Base-by-base conservation (phyloP, 2,797 vertebrate genomes). In the Loriculus beryllinus region DNA sequence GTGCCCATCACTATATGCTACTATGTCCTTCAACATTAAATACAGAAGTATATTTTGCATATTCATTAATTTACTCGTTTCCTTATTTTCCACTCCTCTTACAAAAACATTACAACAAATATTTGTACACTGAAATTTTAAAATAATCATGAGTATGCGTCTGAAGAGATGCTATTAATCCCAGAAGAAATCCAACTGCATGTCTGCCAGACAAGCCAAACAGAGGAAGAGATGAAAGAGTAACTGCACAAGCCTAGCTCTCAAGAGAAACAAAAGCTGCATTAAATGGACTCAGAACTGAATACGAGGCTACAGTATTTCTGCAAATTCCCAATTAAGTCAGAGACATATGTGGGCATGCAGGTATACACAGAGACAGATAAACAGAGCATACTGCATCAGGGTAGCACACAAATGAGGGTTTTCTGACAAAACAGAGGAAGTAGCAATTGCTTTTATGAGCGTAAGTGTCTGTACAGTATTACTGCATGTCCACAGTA, bases 181-280 rank as follows among this genome's bases (percentile, higher is more conserved):
- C 21, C 65, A 82, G 52, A 42, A 94, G 47, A 94, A 89, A 81
- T 63, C 45, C 37, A 82, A 82, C 0, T 60, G 51, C 72, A 76
- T 0, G 1, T 86, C 74, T 86, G 80, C 47, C 81, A 86, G 42
- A 90, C 56, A 82, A 88, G 68, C 43, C 57, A 57, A 96, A 83
- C 33, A 87, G 72, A 92, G 48, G 45, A 54, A 70, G 49, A 86
- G 56, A 90, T 45, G 22, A 85, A 92, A 90, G 68, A 71, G 20
- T 29, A 83, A 74, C 35, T 64, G n/a, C 69, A 68, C 59, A 82
- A 93, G 39, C 49, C 48, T 49, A 81, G 3, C 3, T 63, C 84
- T 91, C 88, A 77, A 89, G 47, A 92, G 82, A 88, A 95, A 77
- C 29, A 59, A 69, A 83, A 78, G 33, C 47, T 90, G 60, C 49